These are phyloP conservation scores for Gisinianus flammeolus DNA, from an alignment of 2,888 invertebrate species.

Conservation along the genomic window DNA sequence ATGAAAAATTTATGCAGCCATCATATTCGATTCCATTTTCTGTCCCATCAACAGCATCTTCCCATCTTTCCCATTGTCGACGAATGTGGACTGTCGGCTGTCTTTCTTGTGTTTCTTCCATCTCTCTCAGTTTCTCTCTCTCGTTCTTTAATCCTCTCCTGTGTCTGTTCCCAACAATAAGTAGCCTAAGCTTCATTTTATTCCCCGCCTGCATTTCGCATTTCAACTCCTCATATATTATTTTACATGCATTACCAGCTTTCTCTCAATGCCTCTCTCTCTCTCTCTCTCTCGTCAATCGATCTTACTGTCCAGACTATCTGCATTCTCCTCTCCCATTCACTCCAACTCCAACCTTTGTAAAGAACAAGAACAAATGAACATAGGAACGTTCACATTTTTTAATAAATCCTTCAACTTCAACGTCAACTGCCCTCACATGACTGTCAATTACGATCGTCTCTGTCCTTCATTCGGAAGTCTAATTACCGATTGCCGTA, in stretches of 20 bases:
- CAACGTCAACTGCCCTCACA: not conserved
- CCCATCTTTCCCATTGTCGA: constrained; percentile 7
- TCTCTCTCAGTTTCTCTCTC: not conserved
- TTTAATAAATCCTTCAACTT: too few species aligned
- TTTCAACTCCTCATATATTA: constrained; percentile 4
- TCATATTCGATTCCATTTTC: constrained; percentile 45
- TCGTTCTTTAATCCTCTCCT: not conserved
- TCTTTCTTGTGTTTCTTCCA: not conserved
- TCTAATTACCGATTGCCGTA: too few species aligned
- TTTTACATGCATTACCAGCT: not conserved
- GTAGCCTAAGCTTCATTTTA: not conserved
- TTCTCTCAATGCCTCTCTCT: too few species aligned
- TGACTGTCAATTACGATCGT: not conserved
- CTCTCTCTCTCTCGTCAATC: not conserved
- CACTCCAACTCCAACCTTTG: not conserved
- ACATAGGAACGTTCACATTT: too few species aligned
- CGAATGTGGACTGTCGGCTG: not conserved
- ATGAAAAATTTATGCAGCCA: constrained; percentile 48
- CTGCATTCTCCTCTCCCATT: not conserved
- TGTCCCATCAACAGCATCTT: constrained; percentile 31
- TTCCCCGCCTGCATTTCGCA: not conserved
- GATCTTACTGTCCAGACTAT: not conserved
- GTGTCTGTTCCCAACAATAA: not conserved
- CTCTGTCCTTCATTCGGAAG: too few species aligned
- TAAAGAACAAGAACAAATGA: too few species aligned